Evolutionary conservation across 2,113 vertebrate species (phyloP).

Genomic region (Anthoscopus minutus): DNA sequence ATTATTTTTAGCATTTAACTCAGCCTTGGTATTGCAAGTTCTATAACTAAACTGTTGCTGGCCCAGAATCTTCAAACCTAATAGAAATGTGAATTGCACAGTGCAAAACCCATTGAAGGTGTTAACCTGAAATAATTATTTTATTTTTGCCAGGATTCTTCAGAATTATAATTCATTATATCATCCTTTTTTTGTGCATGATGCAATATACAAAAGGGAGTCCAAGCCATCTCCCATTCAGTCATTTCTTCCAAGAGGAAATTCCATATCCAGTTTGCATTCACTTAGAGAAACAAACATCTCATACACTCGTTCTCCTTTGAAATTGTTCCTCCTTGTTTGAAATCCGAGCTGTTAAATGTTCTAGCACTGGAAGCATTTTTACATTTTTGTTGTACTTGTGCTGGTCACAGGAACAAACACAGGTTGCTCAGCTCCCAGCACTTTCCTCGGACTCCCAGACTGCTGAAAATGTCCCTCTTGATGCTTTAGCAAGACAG

Average conservation of each 20-base stretch:
- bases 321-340: not conserved
- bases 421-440: not conserved
- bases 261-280: conserved; percentile 51
- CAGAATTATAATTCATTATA: not conserved
- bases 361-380: not conserved
- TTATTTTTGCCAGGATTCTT: not conserved
- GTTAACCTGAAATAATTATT: not conserved
- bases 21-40: not conserved
- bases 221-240: conserved; percentile 27
- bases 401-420: not conserved
- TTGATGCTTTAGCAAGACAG: conserved; percentile 5
- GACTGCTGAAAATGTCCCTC: not conserved
- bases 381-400: not conserved
- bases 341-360: conserved; percentile 18
- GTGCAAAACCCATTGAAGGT: not conserved
- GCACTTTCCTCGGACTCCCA: not conserved
- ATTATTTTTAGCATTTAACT: not conserved
- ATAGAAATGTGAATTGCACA: not conserved
- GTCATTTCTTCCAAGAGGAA: conserved; percentile 14
- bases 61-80: not conserved
- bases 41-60: not conserved
- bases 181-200: conserved; percentile 16
- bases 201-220: conserved; percentile 3
- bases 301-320: not conserved
- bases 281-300: conserved; percentile 52